Base-by-base conservation (phyloP, 2,797 vertebrate genomes). In the Poecilia gillii region DNA sequence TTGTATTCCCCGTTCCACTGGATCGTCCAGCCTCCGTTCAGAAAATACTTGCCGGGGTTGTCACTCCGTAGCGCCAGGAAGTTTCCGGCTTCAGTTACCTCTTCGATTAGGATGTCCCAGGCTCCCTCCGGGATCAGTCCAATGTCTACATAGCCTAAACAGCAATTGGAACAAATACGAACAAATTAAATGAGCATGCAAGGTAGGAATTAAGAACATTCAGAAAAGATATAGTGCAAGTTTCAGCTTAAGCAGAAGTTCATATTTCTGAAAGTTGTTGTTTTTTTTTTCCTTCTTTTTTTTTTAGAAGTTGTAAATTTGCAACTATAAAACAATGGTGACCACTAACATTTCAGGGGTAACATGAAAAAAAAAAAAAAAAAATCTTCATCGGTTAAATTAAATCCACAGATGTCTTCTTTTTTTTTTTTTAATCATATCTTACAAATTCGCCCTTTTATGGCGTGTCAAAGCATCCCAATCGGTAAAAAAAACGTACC, bases 1-100 rank as follows among this genome's bases (percentile, higher is more conserved):
- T 96, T 94, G 93, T 99, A 99, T 70, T 98, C 97, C 11, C 98
- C 97, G 0, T 96, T 97, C 98, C 98, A 99, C 91, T 99, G 99
- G 88, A 99, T 99, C 39, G 96, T 98, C 98, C 98, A 99, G 84
- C 96, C 97, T 0, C 98, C 99, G 0, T 99, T 99, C 88, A 99
- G 95, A 91, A 99, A 99, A 90, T 99, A 99, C 68, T 96, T 97
- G 72, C 95, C 94, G 0, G 97, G 97, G 84, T 96, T 96, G 88
- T 97, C 96, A 0, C 98, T 96, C 41, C 98, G 94, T 51, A 99
- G 92, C 0, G 98, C 99, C 93, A 99, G 92, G 89, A 98, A 99
- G 87, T 99, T 99, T 79, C 96, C 96, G 0, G 98, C 96, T 90
- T 97, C 97, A 0, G 97, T 97, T 11, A 99, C 90, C 79, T 99